Evolutionary conservation across 35 echinoderm and acorn worm genomes (phyloP).

Genomic region (Amphiura filiformis): DNA sequence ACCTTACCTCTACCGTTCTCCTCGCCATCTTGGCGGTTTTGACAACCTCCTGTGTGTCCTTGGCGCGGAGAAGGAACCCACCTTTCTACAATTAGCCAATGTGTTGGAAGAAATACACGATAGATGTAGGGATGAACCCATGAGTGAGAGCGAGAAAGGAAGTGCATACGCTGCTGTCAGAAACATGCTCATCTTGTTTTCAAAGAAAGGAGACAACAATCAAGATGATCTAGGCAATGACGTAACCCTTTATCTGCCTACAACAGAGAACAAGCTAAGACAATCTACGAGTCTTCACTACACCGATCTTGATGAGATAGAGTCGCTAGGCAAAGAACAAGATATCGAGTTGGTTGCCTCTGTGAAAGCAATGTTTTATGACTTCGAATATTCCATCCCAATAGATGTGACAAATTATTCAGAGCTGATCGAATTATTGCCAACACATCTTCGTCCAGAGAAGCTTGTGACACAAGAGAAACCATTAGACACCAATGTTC

Average conservation of each 20-base stretch:
- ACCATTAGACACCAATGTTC: neutral
- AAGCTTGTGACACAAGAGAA: neutral
- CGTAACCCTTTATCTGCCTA: neutral
- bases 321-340: neutral
- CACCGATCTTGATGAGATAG: neutral
- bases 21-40: neutral
- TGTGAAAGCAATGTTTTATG: neutral
- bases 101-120: neutral
- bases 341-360: neutral
- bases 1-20: constrained; percentile 17
- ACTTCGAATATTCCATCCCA: neutral
- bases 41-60: neutral
- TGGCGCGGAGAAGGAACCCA: neutral
- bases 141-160: neutral
- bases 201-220: neutral
- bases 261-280: neutral
- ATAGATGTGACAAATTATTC: neutral
- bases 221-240: neutral
- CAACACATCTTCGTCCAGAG: neutral
- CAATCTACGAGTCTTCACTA: neutral
- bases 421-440: constrained; percentile 5
- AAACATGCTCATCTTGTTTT: neutral
- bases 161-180: neutral
- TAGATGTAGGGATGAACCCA: neutral
- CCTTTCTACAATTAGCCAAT: constrained; percentile 2